Percentiles rank a stretch among this genome's conserved stretches.
These are phyloP conservation scores for Chaenodraco wilsoni DNA, from an alignment of 2,797 vertebrate species.

Conservation along the genomic window DNA sequence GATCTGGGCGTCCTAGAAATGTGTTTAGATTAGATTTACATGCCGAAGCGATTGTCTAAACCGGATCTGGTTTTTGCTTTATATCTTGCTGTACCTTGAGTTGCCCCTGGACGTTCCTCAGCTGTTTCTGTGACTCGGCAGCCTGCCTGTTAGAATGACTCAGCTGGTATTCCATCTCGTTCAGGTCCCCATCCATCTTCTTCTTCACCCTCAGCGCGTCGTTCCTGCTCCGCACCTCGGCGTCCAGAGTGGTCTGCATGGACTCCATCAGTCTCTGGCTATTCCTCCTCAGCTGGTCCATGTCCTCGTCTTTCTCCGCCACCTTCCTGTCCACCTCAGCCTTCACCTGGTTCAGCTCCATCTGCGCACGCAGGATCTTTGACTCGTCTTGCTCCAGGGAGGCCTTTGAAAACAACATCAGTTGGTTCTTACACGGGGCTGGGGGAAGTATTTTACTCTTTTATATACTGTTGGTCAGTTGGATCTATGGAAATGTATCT, in stretches of 20 bases:
- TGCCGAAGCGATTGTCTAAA: no score
- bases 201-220: constrained; percentile 90
- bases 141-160: constrained; percentile 87
- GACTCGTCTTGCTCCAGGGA: constrained; percentile 90
- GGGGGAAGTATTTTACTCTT: no score
- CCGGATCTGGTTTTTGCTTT: no score
- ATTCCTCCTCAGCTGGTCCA: constrained; percentile 76
- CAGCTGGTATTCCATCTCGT: constrained; percentile 91
- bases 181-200: constrained; percentile 92
- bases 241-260: constrained; percentile 86
- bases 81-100: constrained; percentile 80
- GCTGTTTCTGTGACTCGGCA: constrained; percentile 88
- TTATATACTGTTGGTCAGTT: no score
- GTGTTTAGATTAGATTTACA: not conserved
- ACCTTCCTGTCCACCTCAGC: constrained; percentile 86
- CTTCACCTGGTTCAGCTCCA: constrained; percentile 90
- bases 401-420: constrained; percentile 72
- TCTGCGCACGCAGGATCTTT: constrained; percentile 87
- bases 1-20: constrained; percentile 86
- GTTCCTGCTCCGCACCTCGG: constrained; percentile 89
- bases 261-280: constrained; percentile 84
- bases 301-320: constrained; percentile 91
- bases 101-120: constrained; percentile 86
- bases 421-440: not conserved
- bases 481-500: no score